Conservation (phyloP, 2,888 invertebrate genomes). For the Nymphalis c-album region DNA sequence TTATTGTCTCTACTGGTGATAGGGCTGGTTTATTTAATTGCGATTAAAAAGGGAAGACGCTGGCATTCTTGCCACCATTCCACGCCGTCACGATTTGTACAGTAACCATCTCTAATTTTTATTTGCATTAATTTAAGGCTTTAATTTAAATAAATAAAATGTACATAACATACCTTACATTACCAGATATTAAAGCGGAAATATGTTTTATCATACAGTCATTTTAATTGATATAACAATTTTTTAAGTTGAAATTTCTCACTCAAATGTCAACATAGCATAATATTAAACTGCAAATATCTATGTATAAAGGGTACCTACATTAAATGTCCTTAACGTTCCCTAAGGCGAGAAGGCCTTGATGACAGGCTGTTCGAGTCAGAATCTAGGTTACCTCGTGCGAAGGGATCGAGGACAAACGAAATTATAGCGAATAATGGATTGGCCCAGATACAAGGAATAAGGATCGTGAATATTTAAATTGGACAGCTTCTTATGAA, state of each 20-base stretch:
- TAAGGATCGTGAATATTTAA: slow-evolving; percentile 18
- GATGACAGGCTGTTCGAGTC: slow-evolving; percentile 57
- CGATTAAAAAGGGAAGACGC: too few species aligned
- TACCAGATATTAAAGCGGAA: neutral
- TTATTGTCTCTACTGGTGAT: too few species aligned
- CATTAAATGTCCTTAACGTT: slow-evolving; percentile 38
- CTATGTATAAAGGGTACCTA: slow-evolving; percentile 14
- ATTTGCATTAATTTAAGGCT: too few species aligned
- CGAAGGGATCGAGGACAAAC: slow-evolving; percentile 54
- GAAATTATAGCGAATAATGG: slow-evolving; percentile 38
- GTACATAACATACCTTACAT: neutral
- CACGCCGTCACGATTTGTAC: too few species aligned
- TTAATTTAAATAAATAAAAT: too few species aligned
- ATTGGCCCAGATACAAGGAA: slow-evolving; percentile 24
- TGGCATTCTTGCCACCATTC: too few species aligned
- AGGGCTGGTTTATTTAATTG: too few species aligned
- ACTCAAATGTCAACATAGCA: neutral
- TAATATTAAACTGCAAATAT: neutral
- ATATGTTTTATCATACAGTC: neutral
- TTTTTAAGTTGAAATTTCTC: too few species aligned
- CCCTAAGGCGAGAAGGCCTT: slow-evolving; percentile 49
- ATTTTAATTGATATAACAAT: too few species aligned
- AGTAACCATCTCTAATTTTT: too few species aligned
- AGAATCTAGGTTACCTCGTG: slow-evolving; percentile 59
- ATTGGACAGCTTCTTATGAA: neutral